Evolutionary conservation across 2,113 vertebrate species (phyloP).

Genomic region (Otolemur garnettii): DNA sequence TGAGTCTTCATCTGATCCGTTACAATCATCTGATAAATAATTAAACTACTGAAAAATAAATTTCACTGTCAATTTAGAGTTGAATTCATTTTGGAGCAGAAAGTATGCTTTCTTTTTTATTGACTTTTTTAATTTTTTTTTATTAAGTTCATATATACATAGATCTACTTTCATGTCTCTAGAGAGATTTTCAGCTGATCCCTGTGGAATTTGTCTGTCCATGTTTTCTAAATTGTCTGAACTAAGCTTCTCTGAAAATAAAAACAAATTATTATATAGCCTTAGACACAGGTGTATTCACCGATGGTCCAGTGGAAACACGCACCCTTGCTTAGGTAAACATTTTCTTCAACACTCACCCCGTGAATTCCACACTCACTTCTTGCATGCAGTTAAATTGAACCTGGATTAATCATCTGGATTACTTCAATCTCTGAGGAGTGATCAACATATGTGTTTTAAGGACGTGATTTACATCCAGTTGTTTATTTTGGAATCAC

Average conservation of each 20-base stretch:
- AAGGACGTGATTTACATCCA: not conserved
- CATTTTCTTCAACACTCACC: not conserved
- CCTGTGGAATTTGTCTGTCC: not conserved
- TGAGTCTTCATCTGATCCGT: not conserved
- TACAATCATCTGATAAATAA: not conserved
- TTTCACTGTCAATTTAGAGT: not conserved
- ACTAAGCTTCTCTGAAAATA: not conserved
- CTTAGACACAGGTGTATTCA: not conserved
- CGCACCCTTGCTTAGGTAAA: rapidly evolving
- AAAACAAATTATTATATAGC: not conserved
- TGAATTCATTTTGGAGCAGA: not conserved
- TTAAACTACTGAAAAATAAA: not conserved
- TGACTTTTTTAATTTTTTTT: no score
- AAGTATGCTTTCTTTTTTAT: not conserved
- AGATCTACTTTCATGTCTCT: not conserved
- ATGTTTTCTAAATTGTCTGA: not conserved
- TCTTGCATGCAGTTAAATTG: not conserved
- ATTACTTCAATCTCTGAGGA: constrained; percentile 63
- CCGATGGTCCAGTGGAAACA: not conserved
- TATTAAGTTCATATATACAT: no score
- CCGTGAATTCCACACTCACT: no score
- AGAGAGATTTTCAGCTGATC: not conserved
- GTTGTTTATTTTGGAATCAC: not conserved
- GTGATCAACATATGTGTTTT: not conserved
- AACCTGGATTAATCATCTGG: constrained; percentile 63